A percentile compares a stretch with the other conserved stretches of the same genome.
Conservation (phyloP, 2,797 vertebrate genomes). For the Anguilla marmorata region DNA sequence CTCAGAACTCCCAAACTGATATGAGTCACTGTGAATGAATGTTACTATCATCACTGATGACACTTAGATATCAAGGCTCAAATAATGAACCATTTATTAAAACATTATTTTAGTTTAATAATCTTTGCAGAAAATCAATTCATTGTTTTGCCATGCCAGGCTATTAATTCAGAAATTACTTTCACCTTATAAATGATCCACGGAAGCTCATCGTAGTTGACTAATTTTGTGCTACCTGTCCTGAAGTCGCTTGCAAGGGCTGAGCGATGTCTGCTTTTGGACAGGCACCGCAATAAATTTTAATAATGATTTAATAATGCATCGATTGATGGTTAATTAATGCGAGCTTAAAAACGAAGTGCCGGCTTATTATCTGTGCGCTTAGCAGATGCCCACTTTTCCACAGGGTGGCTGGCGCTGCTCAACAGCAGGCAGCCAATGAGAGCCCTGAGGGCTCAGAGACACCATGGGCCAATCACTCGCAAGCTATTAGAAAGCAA, state of each 20-base stretch:
- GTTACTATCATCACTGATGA: background rate
- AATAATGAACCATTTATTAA: background rate
- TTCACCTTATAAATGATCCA: background rate
- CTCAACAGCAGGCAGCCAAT: background rate
- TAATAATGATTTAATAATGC: constrained; percentile 10
- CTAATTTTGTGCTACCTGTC: background rate
- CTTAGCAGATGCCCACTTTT: background rate
- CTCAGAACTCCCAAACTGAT: background rate
- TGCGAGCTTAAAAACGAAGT: background rate
- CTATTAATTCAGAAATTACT: background rate
- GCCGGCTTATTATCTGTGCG: background rate
- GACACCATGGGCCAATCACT: background rate
- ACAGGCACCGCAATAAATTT: background rate
- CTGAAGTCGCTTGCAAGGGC: background rate
- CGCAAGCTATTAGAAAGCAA: background rate
- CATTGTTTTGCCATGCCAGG: background rate
- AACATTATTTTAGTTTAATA: background rate
- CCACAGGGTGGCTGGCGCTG: background rate
- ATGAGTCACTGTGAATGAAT: background rate
- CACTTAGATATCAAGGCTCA: background rate
- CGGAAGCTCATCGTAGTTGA: background rate
- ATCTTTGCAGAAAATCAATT: background rate
- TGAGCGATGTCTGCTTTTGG: background rate
- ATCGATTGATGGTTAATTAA: constrained; percentile 5
- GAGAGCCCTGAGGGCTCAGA: background rate